phyloP scores from a whole-genome alignment of 2,113 vertebrate genomes.

The Mustela nigripes region DNA sequence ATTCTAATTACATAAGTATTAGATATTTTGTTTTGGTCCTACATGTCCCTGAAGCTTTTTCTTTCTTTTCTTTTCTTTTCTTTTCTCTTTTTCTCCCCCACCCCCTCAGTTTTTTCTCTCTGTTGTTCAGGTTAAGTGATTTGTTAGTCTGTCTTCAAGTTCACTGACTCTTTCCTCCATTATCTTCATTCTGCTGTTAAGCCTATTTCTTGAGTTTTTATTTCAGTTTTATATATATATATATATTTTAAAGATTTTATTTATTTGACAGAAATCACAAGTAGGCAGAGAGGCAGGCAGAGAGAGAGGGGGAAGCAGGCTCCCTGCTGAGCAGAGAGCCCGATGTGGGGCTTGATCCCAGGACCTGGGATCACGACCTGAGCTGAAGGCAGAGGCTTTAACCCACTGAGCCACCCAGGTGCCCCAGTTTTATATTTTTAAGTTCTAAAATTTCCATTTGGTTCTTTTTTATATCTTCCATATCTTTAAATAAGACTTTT shows the following conservation, averaged over 20 bases:
- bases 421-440: not conserved
- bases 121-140: not conserved
- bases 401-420: too few species aligned
- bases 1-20: not conserved
- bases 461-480: not conserved
- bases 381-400: too few species aligned
- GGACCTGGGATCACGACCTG: too few species aligned
- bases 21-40: not conserved
- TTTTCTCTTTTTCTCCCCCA: not conserved
- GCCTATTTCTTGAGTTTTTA: not conserved
- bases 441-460: conserved; percentile 27
- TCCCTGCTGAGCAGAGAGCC: too few species aligned
- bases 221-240: not conserved
- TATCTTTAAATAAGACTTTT: not conserved
- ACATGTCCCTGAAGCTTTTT: not conserved
- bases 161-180: not conserved
- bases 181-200: not conserved
- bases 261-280: too few species aligned
- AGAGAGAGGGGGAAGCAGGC: too few species aligned
- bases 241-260: too few species aligned
- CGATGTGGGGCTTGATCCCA: too few species aligned
- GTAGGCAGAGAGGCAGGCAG: too few species aligned
- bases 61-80: not conserved
- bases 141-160: not conserved
- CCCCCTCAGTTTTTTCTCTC: not conserved